A percentile compares a stretch with the other conserved stretches of the same genome.
These are phyloP conservation scores for Ennomos quercinarius DNA, from an alignment of 2,888 invertebrate species.

Conservation along the genomic window DNA sequence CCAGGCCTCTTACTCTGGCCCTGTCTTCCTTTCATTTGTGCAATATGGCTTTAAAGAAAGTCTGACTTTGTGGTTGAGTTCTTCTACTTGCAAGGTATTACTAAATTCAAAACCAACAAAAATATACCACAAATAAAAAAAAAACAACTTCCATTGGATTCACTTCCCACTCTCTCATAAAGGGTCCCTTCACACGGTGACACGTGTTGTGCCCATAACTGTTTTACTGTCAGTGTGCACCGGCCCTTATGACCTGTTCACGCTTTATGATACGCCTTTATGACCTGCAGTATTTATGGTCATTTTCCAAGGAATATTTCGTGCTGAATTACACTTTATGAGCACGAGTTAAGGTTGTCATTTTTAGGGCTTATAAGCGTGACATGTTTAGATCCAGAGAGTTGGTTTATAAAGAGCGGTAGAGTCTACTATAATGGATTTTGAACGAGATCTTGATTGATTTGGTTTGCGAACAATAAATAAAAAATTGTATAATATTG, in stretches of 20 bases:
- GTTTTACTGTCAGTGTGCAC: constrained; percentile 23
- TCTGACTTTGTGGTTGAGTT: too few species aligned
- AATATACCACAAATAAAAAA: constrained; percentile 6
- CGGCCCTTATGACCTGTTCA: constrained; percentile 28
- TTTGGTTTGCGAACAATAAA: too few species aligned
- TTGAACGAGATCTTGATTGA: too few species aligned
- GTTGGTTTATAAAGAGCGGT: too few species aligned
- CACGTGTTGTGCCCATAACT: constrained; percentile 30
- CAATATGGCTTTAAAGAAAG: too few species aligned
- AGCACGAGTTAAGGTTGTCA: constrained; percentile 1
- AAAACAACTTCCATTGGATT: constrained; percentile 6
- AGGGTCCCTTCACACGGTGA: constrained; percentile 26
- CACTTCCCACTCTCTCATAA: constrained; percentile 1
- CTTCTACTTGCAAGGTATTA: too few species aligned
- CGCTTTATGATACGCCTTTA: constrained; percentile 34
- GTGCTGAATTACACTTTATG: constrained; percentile 9
- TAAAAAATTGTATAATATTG: too few species aligned
- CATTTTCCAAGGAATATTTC: constrained; percentile 1
- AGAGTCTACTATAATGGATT: too few species aligned
- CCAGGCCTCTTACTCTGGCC: too few species aligned
- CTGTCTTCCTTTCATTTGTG: too few species aligned
- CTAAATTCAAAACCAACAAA: too few species aligned
- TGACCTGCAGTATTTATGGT: constrained; percentile 24
- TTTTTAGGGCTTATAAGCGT: too few species aligned
- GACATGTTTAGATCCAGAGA: background rate